phyloP scores from a whole-genome alignment of 1,140 invertebrate species.

The Orchestia grillus region DNA sequence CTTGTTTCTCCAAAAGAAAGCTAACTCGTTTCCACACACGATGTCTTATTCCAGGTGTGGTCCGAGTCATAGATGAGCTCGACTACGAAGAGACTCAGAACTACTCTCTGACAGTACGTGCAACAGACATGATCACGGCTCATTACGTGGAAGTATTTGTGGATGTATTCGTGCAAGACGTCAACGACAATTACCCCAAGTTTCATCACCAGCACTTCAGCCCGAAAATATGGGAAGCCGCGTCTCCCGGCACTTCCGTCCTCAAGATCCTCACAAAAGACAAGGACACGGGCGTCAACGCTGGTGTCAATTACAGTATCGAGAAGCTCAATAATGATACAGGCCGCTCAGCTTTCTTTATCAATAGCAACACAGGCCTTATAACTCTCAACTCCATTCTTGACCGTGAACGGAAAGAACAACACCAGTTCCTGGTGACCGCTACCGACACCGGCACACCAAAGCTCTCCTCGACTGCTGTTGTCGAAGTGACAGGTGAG shows the following conservation, averaged over 20 bases:
- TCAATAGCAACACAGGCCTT: constrained; percentile 69
- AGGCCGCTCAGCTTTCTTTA: constrained; percentile 68
- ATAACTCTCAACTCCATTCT: constrained; percentile 83
- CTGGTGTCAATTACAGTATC: constrained; percentile 64
- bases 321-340: constrained; percentile 59
- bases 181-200: constrained; percentile 90
- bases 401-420: constrained; percentile 80
- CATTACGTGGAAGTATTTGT: constrained; percentile 79
- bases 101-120: constrained; percentile 86
- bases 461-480: constrained; percentile 74
- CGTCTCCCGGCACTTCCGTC: constrained; percentile 82
- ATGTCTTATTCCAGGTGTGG: background rate
- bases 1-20: too few relatives aligned
- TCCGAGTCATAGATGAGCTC: constrained; percentile 82
- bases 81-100: constrained; percentile 87
- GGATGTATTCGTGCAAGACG: constrained; percentile 84
- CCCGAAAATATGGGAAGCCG: constrained; percentile 85
- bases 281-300: constrained; percentile 75
- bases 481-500: constrained; percentile 81
- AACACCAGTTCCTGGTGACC: constrained; percentile 70
- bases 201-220: constrained; percentile 87
- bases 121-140: constrained; percentile 88
- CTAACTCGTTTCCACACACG: background rate
- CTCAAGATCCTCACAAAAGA: constrained; percentile 83
- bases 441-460: constrained; percentile 71